Evolutionary conservation across 2,888 invertebrate species (phyloP).

Genomic region (Meiosimyza decipiens): DNA sequence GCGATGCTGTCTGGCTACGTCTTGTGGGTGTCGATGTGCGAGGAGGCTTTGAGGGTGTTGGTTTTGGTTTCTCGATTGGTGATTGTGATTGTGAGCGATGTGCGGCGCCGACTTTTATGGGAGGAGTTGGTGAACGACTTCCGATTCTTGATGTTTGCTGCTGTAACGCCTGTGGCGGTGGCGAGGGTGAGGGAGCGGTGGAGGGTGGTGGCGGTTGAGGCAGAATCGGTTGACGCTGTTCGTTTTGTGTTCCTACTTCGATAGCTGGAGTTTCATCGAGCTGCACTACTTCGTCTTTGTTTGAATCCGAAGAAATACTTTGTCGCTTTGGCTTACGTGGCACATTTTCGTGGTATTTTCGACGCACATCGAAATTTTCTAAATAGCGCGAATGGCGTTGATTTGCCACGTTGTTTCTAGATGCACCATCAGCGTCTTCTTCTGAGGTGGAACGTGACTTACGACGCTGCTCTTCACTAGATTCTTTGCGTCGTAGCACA

Average conservation of each 20-base stretch:
- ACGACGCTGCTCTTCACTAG: slow-evolving; percentile 47
- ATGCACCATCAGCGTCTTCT: slow-evolving; percentile 52
- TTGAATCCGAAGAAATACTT: slow-evolving; percentile 47
- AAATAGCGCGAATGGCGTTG: slow-evolving; percentile 64
- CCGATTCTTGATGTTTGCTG: not conserved
- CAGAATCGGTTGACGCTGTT: slow-evolving; percentile 50
- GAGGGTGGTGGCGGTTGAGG: slow-evolving; percentile 51
- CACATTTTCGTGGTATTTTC: slow-evolving; percentile 61
- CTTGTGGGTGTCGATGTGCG: slow-evolving; percentile 48
- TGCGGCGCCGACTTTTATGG: slow-evolving; percentile 36
- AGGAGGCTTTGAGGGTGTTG: slow-evolving; percentile 51
- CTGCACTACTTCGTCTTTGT: slow-evolving; percentile 38
- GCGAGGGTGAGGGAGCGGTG: slow-evolving; percentile 46
- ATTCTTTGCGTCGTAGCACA: slow-evolving; percentile 57
- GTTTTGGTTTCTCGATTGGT: slow-evolving; percentile 40
- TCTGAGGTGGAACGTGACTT: slow-evolving; percentile 62
- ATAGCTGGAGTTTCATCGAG: slow-evolving; percentile 3
- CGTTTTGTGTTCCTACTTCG: slow-evolving; percentile 36
- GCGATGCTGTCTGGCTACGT: slow-evolving; percentile 36
- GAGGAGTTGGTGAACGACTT: slow-evolving; percentile 35
- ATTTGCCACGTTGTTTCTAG: slow-evolving; percentile 46
- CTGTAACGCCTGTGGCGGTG: slow-evolving; percentile 34
- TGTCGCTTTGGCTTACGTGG: slow-evolving; percentile 58
- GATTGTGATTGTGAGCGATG: slow-evolving; percentile 50
- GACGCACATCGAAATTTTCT: slow-evolving; percentile 65